Evolutionary conservation across 2,888 invertebrate species (phyloP).

Genomic region (Cactoblastis cactorum): DNA sequence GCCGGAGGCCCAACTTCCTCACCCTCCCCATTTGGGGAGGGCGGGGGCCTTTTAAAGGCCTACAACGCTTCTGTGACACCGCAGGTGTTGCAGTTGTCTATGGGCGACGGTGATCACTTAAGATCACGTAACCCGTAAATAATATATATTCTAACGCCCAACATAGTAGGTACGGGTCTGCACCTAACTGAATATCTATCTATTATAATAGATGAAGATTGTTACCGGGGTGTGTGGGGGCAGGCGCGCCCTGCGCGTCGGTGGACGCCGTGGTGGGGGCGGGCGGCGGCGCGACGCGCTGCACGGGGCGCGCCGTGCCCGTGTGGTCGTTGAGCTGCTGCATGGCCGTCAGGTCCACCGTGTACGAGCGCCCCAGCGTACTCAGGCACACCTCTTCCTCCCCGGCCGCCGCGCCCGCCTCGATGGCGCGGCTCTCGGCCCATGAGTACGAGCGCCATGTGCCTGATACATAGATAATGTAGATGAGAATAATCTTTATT

Average conservation of each 20-base stretch:
- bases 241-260: constrained; percentile 28
- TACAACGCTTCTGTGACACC: no score
- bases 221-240: constrained; percentile 25
- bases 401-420: constrained; percentile 95
- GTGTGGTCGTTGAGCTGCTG: constrained; percentile 99
- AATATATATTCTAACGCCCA: no score
- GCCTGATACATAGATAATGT: constrained; percentile 55
- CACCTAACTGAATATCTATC: not conserved
- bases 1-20: no score
- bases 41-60: no score
- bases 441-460: constrained; percentile 95
- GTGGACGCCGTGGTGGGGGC: constrained; percentile 32
- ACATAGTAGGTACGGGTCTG: no score
- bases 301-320: constrained; percentile 95
- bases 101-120: no score
- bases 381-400: constrained; percentile 97
- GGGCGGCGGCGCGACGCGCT: constrained; percentile 83
- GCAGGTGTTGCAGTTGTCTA: no score
- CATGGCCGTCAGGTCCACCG: constrained; percentile 97
- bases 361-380: constrained; percentile 95
- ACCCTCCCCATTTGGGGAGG: no score
- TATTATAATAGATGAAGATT: not conserved
- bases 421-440: constrained; percentile 95
- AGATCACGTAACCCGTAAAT: no score
- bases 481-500: no score